Evolutionary conservation across 2,888 invertebrate genomes (phyloP).

Genomic region (Strigamia crassipes): DNA sequence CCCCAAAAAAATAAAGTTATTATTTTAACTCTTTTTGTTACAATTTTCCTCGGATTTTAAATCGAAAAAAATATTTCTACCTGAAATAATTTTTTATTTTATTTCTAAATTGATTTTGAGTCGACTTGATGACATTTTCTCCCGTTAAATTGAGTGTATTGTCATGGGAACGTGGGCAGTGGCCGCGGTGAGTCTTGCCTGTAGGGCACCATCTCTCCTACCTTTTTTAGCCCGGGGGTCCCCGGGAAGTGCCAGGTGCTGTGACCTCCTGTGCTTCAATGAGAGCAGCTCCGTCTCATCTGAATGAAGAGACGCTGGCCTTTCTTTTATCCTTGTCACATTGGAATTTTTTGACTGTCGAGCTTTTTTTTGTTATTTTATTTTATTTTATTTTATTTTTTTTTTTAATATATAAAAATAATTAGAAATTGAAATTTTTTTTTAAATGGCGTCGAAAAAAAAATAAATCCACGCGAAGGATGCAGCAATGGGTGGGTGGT

Average conservation of each 20-base stretch:
- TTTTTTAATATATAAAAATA: not conserved
- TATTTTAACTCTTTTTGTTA: not conserved
- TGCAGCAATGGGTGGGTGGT: slow-evolving; percentile 9
- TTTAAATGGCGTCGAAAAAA: not conserved
- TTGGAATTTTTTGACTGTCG: slow-evolving; percentile 2
- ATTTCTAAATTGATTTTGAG: not conserved
- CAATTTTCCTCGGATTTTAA: not conserved
- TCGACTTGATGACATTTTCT: not conserved
- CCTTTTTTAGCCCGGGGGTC: slow-evolving; percentile 38
- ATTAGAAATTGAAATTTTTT: not conserved
- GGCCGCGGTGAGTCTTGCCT: slow-evolving; percentile 34
- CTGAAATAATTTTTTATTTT: not conserved
- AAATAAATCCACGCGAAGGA: not conserved
- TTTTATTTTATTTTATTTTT: not conserved
- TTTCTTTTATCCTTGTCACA: slow-evolving; percentile 23
- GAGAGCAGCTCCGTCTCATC: slow-evolving; percentile 42
- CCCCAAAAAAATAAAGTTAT: not conserved
- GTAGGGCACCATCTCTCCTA: slow-evolving; percentile 28
- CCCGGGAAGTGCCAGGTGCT: slow-evolving; percentile 42
- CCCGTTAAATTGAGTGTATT: not conserved
- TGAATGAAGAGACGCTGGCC: slow-evolving; percentile 42
- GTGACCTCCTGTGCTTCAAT: slow-evolving; percentile 42
- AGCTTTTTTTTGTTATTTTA: not conserved
- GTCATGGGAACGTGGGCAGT: slow-evolving; percentile 35
- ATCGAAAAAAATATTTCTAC: not conserved